Evolutionary conservation across 2,797 vertebrate species (phyloP).

Genomic region (Spea hammondii): DNA sequence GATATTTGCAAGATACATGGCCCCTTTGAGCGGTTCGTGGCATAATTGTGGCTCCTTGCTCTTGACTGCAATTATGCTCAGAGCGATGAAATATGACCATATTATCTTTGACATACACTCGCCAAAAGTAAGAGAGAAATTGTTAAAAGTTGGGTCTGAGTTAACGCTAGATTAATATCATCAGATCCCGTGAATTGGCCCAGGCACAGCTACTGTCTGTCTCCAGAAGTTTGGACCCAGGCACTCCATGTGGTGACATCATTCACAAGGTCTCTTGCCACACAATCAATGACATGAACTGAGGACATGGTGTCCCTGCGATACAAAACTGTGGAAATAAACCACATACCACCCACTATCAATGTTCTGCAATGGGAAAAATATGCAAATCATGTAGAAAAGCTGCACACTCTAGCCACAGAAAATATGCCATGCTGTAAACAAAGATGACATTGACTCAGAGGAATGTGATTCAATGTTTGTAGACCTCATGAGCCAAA

Average conservation of each 20-base stretch:
- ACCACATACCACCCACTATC: no score
- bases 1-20: background rate
- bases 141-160: background rate
- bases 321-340: background rate
- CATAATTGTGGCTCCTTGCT: background rate
- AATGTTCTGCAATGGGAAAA: background rate
- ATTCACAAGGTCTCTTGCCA: constrained; percentile 1
- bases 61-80: background rate
- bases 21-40: background rate
- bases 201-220: background rate
- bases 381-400: background rate
- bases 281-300: background rate
- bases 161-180: background rate
- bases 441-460: background rate
- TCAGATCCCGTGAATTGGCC: background rate
- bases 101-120: background rate
- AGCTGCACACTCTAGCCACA: background rate
- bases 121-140: background rate
- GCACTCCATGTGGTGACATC: background rate
- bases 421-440: background rate
- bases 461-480: background rate
- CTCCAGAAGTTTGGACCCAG: background rate
- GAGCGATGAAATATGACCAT: background rate
- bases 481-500: background rate
- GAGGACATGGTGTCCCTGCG: background rate